These are phyloP conservation scores for Holotrichia oblita DNA, from an alignment of 1,140 invertebrate species.

Conservation along the genomic window DNA sequence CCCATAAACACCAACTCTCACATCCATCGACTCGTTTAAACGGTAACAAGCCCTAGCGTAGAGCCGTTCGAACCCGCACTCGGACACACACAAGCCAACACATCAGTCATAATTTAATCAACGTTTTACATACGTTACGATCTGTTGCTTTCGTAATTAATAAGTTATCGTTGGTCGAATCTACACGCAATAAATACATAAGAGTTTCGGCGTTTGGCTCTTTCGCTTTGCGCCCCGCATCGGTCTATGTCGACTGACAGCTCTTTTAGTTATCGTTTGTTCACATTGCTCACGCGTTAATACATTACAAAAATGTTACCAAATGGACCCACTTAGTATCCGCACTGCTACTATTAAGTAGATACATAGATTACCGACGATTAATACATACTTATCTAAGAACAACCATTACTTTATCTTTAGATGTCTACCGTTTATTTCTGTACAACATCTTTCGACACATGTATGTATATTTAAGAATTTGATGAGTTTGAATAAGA, in stretches of 20 bases:
- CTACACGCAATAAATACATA: constrained; percentile 29
- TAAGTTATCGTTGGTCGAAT: constrained; percentile 30
- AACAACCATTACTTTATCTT: neutral
- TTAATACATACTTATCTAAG: neutral
- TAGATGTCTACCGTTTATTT: neutral
- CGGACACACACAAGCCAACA: neutral
- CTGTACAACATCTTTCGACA: neutral
- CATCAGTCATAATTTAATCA: constrained; percentile 34
- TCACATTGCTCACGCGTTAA: constrained; percentile 15
- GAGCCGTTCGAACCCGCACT: neutral
- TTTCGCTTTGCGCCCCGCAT: neutral
- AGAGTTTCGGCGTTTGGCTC: neutral
- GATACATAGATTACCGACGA: neutral
- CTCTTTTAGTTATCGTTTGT: constrained; percentile 15
- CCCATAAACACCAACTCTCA: constrained; percentile 27
- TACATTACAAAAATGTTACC: neutral
- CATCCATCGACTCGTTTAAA: neutral
- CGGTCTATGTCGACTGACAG: constrained; percentile 9
- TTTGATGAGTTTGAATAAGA: too few relatives aligned
- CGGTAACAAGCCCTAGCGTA: neutral
- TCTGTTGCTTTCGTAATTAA: constrained; percentile 29
- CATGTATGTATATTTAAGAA: neutral
- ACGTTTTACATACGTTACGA: constrained; percentile 26
- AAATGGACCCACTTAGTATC: neutral
- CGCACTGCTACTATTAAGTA: neutral